Evolutionary conservation across 2,113 vertebrate genomes (phyloP).

Genomic region (Saguinus imperator): DNA sequence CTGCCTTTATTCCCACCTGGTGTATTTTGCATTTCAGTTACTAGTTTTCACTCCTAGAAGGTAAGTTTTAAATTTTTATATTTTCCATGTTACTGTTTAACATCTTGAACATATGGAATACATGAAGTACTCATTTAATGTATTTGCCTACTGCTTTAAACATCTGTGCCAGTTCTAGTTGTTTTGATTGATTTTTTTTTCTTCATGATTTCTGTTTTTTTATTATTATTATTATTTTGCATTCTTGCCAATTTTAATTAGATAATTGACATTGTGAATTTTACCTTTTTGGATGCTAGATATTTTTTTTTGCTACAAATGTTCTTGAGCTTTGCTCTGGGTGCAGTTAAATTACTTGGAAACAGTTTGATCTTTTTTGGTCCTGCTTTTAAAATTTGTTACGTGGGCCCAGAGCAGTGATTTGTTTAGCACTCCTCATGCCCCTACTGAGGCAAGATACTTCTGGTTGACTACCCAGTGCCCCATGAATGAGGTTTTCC

Average conservation of each 20-base stretch:
- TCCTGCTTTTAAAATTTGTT: not conserved
- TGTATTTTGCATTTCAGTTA: not conserved
- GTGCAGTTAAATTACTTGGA: not conserved
- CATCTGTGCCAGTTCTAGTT: not conserved
- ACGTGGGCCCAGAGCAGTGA: not conserved
- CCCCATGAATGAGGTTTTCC: not conserved
- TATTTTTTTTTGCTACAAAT: not conserved
- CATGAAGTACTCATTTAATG: not conserved
- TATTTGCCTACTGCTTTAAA: not conserved
- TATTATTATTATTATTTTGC: not conserved
- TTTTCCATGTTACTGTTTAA: not conserved
- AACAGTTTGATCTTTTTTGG: not conserved
- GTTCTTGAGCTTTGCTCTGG: not conserved
- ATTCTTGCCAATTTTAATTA: not conserved
- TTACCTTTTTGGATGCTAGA: not conserved
- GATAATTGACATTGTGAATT: not conserved
- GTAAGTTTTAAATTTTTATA: not conserved
- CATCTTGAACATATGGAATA: not conserved
- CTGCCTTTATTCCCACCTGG: not conserved
- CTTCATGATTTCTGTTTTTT: not conserved
- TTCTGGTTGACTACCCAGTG: not conserved
- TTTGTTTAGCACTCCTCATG: not conserved
- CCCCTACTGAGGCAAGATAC: not conserved
- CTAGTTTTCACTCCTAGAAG: not conserved
- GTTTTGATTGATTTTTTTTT: not conserved